Base-by-base conservation (phyloP, 2,113 vertebrate genomes). In the Neodon shergylaensis region DNA sequence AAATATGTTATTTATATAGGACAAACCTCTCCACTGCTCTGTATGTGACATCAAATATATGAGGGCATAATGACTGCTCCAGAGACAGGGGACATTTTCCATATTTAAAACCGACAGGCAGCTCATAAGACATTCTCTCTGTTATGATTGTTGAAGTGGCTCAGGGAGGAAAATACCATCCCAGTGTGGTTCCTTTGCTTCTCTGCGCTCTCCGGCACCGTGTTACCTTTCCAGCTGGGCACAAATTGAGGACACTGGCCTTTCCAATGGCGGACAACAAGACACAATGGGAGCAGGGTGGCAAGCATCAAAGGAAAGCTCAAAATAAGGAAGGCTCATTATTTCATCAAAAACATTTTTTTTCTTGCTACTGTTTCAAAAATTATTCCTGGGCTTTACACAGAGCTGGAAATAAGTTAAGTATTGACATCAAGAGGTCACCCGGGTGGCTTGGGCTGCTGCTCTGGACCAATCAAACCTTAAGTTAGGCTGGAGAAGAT, bases 131-230 rank as follows among this genome's bases (percentile, higher is more conserved):
- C 94, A 97, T 97, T 97, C 96, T 96, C 92, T 97, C 95, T 97
- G 92, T 97, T 97, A 94, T 42, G 88, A 92, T 72, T 92, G 95
- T 76, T 95, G 44, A 95, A 97, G 93, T 95, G 85, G 76, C 94
- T 97, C 92, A 97, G 91, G 97, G 97, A 97, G 73, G 94, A 95
- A 97, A 98, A 97, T 96, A 97, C 49, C 97, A 97, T 95, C 97
- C 93, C 97, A 98, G 97, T 97, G 95, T 97, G 97, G 95, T 88
- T 97, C 96, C 97, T 97, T 97, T 97, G 95, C 97, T 96, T 95
- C 97, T 95, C 94, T 97, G 92, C 79, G 87, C 79, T 93, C 74
- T 97, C 95, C 28, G 54, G 92, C 84, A 94, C 95, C 84, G 81
- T 95, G 95, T 87, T 96, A 96, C 95, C 89, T 96, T 94, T 97